Evolutionary conservation across 2,797 vertebrate species (phyloP).

Genomic region (Rhinoraja longicauda): DNA sequence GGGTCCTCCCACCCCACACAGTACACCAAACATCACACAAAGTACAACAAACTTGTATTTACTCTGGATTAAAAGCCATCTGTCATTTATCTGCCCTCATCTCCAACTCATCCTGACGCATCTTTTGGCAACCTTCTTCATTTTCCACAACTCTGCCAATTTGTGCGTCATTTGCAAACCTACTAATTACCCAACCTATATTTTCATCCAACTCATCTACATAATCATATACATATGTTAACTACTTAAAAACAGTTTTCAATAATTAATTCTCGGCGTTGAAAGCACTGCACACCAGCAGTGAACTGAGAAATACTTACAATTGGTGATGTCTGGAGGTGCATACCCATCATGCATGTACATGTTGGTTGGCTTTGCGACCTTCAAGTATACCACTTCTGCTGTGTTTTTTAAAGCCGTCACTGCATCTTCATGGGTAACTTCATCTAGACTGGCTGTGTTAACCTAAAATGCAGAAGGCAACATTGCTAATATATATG

Average conservation of each 20-base stretch:
- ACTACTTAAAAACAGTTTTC: not conserved
- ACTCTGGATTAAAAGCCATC: too few species aligned
- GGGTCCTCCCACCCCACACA: too few species aligned
- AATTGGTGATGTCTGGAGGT: conserved; percentile 84
- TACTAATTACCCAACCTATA: too few species aligned
- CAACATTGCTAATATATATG: not conserved
- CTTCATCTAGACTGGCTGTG: conserved; percentile 80
- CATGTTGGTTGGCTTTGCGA: conserved; percentile 86
- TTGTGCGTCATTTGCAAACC: too few species aligned
- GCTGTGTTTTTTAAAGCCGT: conserved; percentile 91
- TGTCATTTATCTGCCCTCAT: too few species aligned
- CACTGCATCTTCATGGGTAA: conserved; percentile 93
- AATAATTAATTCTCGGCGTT: not conserved
- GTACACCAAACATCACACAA: too few species aligned
- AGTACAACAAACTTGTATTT: too few species aligned
- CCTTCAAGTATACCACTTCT: conserved; percentile 89
- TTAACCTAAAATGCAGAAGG: conserved; percentile 72
- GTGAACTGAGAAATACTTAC: conserved; percentile 61
- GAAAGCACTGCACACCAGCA: not conserved
- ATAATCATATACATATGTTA: not conserved
- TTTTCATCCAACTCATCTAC: not conserved
- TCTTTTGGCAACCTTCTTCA: too few species aligned
- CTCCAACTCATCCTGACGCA: too few species aligned
- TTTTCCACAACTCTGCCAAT: too few species aligned
- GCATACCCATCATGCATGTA: conserved; percentile 90